phyloP scores from a whole-genome alignment of 2,113 vertebrate species.

The Notechis scutatus region DNA sequence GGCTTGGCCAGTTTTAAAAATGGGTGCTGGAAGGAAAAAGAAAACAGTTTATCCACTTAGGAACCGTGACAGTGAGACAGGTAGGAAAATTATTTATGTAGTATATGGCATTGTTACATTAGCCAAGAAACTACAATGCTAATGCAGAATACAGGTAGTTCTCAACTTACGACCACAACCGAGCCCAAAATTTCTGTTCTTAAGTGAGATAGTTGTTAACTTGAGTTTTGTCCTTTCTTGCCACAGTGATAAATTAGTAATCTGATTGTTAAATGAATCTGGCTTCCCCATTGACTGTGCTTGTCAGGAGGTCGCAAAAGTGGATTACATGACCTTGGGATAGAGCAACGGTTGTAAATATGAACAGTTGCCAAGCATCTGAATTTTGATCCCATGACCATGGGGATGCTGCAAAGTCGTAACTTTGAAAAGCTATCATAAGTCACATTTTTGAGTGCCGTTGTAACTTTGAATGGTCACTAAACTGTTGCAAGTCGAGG shows the following conservation, averaged over 20 bases:
- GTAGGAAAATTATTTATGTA: not conserved
- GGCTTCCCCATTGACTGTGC: not conserved
- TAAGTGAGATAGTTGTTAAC: not conserved
- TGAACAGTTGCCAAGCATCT: too few relatives aligned
- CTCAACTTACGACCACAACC: not conserved
- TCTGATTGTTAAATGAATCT: not conserved
- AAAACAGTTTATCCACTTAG: not conserved
- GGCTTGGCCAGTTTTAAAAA: conserved; percentile 99
- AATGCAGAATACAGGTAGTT: not conserved
- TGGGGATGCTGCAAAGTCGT: too few relatives aligned
- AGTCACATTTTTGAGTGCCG: not conserved
- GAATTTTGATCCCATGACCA: too few relatives aligned
- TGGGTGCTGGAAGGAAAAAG: conserved; percentile 80
- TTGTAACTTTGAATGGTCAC: not conserved
- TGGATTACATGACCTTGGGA: too few relatives aligned
- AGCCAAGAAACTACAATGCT: not conserved
- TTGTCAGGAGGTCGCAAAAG: too few relatives aligned
- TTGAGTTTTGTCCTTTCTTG: not conserved
- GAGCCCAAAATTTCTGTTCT: not conserved
- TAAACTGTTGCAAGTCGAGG: not conserved
- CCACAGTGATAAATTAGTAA: not conserved
- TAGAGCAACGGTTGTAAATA: too few relatives aligned
- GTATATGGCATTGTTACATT: not conserved
- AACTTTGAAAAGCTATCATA: not conserved
- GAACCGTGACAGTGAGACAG: not conserved